Base-by-base conservation (phyloP, 2,797 vertebrate species). In the Acanthopagrus latus region DNA sequence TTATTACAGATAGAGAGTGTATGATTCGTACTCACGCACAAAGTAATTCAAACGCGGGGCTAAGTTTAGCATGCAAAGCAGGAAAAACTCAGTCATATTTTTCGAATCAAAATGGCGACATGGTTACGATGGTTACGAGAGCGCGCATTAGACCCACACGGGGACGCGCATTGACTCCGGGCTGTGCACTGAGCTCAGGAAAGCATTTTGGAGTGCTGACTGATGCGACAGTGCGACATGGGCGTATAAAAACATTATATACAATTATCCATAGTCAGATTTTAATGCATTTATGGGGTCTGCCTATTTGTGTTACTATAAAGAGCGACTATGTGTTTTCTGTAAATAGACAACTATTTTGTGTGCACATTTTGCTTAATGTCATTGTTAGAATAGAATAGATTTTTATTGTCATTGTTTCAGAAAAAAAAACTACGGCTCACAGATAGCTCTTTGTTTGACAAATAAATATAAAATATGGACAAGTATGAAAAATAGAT, bases 21-120 rank as follows among this genome's bases (percentile, higher is more conserved):
- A 43, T 20, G 73, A 7, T 66, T 76, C 71, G 82, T 71, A 80
- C 85, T 89, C 86, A 59, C 87, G 60, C 60, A 52, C 47, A 58
- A 63, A 88, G 80, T 77, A 65, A 87, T 76, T 86, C 55, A 79
- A 79, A 86, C 84, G 80, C 83, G 59, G 71, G 57, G 84, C 85
- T 88, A 91, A 87, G 85, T 93, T 91, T 92, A 94, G 90, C 93
- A 90, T 79, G 87, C 87, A 90, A 93, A 91, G 89, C 91, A 93
- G 93, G 91, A 91, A 93, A 95, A 95, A 95, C 93, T 91, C 92
- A 89, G 86, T 95, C 93, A 94, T 95, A 94, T 95, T 94, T 95
- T 95, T 95, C 91, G 87, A 94, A 93, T 95, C 95, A 96, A 96
- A 96, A 96, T 96, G 95, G 95, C 95, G 95, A 93, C 91, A 90